Percentiles rank a stretch among this genome's conserved stretches.
phyloP scores from a whole-genome alignment of 2,113 vertebrate species.

The Miniopterus natalensis region DNA sequence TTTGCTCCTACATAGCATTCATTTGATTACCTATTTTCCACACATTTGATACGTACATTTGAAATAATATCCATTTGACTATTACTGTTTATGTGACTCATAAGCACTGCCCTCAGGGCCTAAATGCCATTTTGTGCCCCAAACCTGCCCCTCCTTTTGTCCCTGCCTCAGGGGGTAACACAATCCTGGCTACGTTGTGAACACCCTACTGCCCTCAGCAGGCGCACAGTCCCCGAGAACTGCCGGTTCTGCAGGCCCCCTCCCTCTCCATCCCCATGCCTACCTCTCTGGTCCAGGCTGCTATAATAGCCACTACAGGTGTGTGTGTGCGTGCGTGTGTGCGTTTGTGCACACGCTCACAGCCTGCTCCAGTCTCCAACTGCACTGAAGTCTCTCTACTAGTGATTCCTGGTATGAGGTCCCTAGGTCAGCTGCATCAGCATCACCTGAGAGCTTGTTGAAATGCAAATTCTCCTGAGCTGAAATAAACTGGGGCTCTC shows the following conservation, averaged over 20 bases:
- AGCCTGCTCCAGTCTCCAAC: not conserved
- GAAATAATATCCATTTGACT: not conserved
- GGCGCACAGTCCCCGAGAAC: not conserved
- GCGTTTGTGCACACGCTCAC: not conserved
- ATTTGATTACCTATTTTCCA: not conserved
- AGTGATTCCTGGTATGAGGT: not conserved
- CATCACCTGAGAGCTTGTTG: not conserved
- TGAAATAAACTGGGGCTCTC: not conserved
- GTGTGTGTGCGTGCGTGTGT: too few relatives aligned
- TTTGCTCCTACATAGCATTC: not conserved
- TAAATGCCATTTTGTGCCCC: not conserved
- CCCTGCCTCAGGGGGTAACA: not conserved
- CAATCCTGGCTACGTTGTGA: not conserved
- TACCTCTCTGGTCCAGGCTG: not conserved
- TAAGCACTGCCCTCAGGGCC: not conserved
- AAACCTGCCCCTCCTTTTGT: not conserved
- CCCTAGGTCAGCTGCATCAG: not conserved
- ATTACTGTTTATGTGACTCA: not conserved
- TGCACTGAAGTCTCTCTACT: not conserved
- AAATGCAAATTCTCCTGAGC: not conserved
- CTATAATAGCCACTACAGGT: not conserved
- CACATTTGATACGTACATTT: not conserved
- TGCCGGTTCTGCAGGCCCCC: not conserved
- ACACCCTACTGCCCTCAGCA: not conserved
- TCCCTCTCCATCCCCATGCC: not conserved